Base-by-base conservation (phyloP, 2,113 vertebrate species). In the Meriones unguiculatus region DNA sequence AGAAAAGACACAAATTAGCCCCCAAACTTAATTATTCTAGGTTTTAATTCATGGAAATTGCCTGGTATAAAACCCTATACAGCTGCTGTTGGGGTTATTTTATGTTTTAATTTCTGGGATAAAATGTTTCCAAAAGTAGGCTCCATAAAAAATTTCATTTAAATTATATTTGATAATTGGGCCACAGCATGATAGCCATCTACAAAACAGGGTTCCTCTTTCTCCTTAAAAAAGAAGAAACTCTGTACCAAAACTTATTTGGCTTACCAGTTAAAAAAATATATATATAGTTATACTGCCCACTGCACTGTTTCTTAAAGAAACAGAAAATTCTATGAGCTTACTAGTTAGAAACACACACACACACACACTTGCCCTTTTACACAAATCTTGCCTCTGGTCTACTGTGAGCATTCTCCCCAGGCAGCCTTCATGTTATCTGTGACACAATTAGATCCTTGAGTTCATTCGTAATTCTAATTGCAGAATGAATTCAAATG, bases 371-470 rank as follows among this genome's bases (percentile, higher is more conserved):
- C 89, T 93, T 94, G 54, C 87, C 38, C 73, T 92, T 89, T 67
- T 67, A 89, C 24, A 89, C 93, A 96, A 95, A 89, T n/a, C 38
- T 81, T 89, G 87, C 22, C 54, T 67, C 69, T 93, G 92, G 65
- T 95, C 94, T 88, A 70, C 59, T n/a, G 32, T 88, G 10, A 96
- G 18, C 25, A 65, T 57, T 46, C 87, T 28, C 64, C 18, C n/a
- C 13, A 59, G 81, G 50, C 11, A 90, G n/a, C 70, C 46, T 77
- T 25, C 67, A 69, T 69, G 82, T 59, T 35, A 59, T 76, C 81
- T 62, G 73, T 69, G 50, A 57, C 50, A 67, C 4, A 28, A 92
- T 52, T 50, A 35, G 9, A 78, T 69, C 32, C 57, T 30, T 38
- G 25, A 87, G 54, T n/a, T 35, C 32, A 10, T 54, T 91, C 41